Percentiles rank a stretch among this genome's conserved stretches.
These are phyloP conservation scores for Eristalinus sepulchralis DNA, from an alignment of 2,888 invertebrate genomes.

Conservation along the genomic window DNA sequence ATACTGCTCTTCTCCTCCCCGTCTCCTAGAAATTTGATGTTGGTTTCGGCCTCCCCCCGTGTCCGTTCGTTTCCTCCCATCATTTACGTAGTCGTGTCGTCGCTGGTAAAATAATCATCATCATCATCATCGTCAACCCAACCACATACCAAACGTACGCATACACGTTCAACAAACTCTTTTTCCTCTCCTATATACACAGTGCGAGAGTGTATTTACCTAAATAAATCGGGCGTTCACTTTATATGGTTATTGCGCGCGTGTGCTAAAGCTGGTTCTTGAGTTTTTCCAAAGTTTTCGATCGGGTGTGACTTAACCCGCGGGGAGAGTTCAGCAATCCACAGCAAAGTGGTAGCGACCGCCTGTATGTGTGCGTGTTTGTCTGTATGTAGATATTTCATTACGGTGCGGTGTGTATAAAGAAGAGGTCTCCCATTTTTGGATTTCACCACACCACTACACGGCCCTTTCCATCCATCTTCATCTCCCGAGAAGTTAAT, in stretches of 20 bases:
- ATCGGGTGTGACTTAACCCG: constrained; percentile 63
- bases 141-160: constrained; percentile 4
- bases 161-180: constrained; percentile 27
- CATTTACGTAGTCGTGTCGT: not conserved
- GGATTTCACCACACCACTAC: constrained; percentile 60
- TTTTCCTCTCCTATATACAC: constrained; percentile 39
- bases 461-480: constrained; percentile 43
- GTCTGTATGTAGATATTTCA: not conserved
- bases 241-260: constrained; percentile 70
- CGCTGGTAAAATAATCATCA: not conserved
- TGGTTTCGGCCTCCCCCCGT: not conserved
- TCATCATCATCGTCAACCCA: constrained; percentile 10
- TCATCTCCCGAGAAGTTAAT: constrained; percentile 61
- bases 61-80: constrained; percentile 6
- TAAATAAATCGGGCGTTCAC: constrained; percentile 72
- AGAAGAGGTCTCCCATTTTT: constrained; percentile 62
- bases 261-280: constrained; percentile 65
- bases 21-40: not conserved
- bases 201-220: constrained; percentile 48
- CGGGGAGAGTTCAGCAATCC: constrained; percentile 24
- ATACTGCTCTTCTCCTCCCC: not conserved
- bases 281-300: constrained; percentile 13
- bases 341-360: constrained; percentile 16
- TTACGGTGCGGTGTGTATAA: constrained; percentile 7
- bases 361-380: not conserved